Base-by-base conservation (phyloP, 2,888 invertebrate genomes). In the Cylloceria caligata region DNA sequence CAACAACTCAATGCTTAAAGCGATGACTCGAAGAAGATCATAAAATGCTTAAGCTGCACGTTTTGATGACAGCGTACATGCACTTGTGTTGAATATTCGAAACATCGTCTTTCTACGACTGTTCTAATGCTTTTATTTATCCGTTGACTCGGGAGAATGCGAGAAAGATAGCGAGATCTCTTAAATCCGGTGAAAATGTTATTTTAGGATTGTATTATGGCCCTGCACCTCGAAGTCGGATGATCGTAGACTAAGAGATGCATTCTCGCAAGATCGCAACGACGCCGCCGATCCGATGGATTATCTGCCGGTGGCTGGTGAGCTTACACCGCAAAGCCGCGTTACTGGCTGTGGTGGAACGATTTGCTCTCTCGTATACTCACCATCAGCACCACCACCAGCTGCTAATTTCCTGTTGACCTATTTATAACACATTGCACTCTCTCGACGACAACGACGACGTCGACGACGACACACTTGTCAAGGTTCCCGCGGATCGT, bases 361-460 rank as follows among this genome's bases (percentile, higher is more conserved):
- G 71, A 67, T 19, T 39, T 11, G 49, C 30, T 34, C 67, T 47
- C 67, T 19, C 71, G 71, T 27, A 42, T 67, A 57, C 21, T 34
- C 6, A 65, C 47, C 68, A 78, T 60, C 57, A 80, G 57, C 80
- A 83, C 85, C 84, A 82, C 80, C 74, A 75, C 83, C 80, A 67
- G 85, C 85, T 82, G 84, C 83, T 88, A 86, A 90, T 90, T 90
- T 90, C 89, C 88, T 86, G 87, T 88, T 89, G 90, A 91, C 90
- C 91, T 89, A 90, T 90, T 90, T 90, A 89, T 89, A 89, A 87
- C 84, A 76, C 67, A 76, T 71, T 67, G 64, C 60, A 52, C 76
- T 80, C 79, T 42, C 65, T 30, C 64, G 57, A 60, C 74, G 42
- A 69, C 75, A 64, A 64, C 67, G 16, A 57, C 81, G 78, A 67